These are phyloP conservation scores for Melangyna quadrimaculata DNA, from an alignment of 2,888 invertebrate species.

Conservation along the genomic window DNA sequence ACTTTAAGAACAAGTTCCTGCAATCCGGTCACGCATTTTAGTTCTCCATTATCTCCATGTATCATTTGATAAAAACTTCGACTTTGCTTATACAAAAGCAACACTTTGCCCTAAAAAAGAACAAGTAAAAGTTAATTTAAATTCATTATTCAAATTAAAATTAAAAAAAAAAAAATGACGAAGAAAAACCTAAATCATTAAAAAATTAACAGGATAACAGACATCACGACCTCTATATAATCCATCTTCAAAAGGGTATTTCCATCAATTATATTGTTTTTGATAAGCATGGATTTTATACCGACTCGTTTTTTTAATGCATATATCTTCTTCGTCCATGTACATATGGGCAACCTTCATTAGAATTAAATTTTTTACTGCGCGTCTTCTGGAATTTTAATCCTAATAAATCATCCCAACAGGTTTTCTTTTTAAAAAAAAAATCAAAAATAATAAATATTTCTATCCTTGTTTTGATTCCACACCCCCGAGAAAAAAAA, in stretches of 20 bases:
- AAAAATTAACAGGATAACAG: conserved; percentile 38
- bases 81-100: no score
- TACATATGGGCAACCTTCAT: conserved; percentile 21
- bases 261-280: conserved; percentile 33
- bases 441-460: neutral
- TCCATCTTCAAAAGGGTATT: conserved; percentile 38
- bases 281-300: conserved; percentile 42
- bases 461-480: conserved; percentile 5
- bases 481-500: conserved; percentile 6
- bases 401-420: conserved; percentile 59
- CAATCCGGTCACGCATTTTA: no score
- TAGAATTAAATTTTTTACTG: conserved; percentile 45
- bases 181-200: conserved; percentile 44
- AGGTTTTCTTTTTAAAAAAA: conserved; percentile 1
- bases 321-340: neutral
- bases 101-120: no score
- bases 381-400: conserved; percentile 34
- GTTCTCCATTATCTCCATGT: no score
- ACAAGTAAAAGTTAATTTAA: no score
- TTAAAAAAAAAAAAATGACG: neutral
- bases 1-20: no score
- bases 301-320: neutral
- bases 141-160: neutral
- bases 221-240: conserved; percentile 32
- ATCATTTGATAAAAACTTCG: no score